Conservation (phyloP, 2,888 invertebrate species). For the Cyrtodaria siliqua region DNA sequence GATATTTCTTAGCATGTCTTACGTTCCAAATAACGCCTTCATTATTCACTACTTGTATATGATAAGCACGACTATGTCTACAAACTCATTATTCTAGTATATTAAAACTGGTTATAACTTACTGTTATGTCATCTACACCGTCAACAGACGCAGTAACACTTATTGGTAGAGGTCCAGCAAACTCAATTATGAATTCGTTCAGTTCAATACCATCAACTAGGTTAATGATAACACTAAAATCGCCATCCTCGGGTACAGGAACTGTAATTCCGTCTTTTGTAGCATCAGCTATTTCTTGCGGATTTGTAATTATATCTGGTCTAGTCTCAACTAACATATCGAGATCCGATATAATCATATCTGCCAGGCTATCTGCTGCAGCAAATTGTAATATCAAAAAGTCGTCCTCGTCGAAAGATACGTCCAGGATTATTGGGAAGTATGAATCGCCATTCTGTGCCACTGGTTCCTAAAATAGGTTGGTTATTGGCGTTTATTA, state of each 20-base stretch:
- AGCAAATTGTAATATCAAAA: conserved; percentile 18
- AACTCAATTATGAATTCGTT: conserved; percentile 7
- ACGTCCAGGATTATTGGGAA: conserved; percentile 21
- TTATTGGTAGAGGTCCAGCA: conserved; percentile 2
- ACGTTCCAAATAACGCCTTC: no score
- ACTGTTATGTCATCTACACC: conserved; percentile 5
- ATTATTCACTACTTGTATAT: no score
- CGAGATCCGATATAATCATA: conserved; percentile 17
- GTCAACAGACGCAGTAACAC: conserved; percentile 22
- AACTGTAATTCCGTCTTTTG: conserved; percentile 16
- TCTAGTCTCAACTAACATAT: not conserved
- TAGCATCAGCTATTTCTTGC: conserved; percentile 14
- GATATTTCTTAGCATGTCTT: no score
- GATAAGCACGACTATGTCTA: no score
- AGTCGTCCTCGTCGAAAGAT: conserved; percentile 15
- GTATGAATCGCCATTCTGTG: conserved; percentile 6
- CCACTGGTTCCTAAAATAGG: conserved; percentile 13
- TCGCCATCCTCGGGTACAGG: conserved; percentile 23
- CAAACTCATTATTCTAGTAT: no score
- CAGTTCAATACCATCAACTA: conserved; percentile 16
- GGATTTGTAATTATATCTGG: conserved; percentile 12
- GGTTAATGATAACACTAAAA: conserved; percentile 19
- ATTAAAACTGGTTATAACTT: not conserved
- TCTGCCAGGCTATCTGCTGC: conserved; percentile 1
- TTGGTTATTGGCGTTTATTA: no score